Evolutionary conservation across 2,888 invertebrate species (phyloP).

Genomic region (Rhopalosiphum nymphaeae): DNA sequence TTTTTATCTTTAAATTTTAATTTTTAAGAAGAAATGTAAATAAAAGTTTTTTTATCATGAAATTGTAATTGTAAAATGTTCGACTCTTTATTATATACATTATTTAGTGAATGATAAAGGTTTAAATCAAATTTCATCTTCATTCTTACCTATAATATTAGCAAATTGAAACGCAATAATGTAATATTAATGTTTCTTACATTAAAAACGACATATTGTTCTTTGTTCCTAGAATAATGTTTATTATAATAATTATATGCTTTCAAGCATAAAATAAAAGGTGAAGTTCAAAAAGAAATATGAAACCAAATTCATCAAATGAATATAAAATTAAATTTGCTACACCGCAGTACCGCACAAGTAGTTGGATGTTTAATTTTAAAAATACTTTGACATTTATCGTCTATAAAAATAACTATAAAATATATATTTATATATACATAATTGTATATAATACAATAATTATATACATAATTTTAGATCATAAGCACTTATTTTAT

Average conservation of each 20-base stretch:
- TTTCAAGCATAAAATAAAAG: not conserved
- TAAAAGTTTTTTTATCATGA: not conserved
- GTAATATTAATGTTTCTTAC: not conserved
- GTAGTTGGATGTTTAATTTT: not conserved
- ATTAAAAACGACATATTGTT: not conserved
- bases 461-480: no score
- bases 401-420: not conserved
- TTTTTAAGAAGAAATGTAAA: not conserved
- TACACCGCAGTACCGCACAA: not conserved
- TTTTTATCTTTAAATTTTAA: not conserved
- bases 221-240: not conserved
- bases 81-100: not conserved
- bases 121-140: constrained; percentile 24
- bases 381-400: not conserved
- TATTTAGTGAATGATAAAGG: not conserved
- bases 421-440: no score
- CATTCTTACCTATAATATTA: not conserved
- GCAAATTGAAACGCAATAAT: not conserved
- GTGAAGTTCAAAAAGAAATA: not conserved
- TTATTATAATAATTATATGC: not conserved
- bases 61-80: not conserved
- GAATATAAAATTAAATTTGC: not conserved
- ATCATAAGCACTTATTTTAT: not conserved
- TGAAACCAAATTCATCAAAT: not conserved
- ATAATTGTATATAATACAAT: no score